Conservation (phyloP, 2,113 vertebrate species). For the Mustelus asterias region DNA sequence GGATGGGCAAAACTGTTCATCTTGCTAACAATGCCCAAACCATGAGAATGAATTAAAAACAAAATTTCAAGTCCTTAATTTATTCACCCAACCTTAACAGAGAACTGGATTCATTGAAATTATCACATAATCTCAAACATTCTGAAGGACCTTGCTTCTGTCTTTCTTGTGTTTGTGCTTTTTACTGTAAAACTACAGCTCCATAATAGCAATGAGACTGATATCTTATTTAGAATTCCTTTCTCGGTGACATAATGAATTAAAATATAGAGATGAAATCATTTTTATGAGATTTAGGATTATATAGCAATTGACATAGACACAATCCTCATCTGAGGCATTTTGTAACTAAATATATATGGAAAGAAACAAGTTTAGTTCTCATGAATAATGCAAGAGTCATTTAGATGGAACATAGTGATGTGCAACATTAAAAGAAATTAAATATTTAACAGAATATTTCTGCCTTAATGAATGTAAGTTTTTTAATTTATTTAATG, state of each 20-base stretch:
- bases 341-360: background rate
- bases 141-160: background rate
- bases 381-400: background rate
- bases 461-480: background rate
- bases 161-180: background rate
- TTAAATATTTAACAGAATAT: slow-evolving; percentile 1
- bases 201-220: background rate
- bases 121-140: background rate
- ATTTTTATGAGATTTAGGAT: background rate
- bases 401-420: background rate
- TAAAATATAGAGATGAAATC: background rate
- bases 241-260: background rate
- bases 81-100: background rate
- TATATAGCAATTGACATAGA: background rate
- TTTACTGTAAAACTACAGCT: background rate
- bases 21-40: background rate
- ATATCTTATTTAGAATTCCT: background rate
- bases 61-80: background rate
- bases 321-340: background rate
- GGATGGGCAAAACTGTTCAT: background rate
- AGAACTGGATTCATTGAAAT: background rate
- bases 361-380: background rate
- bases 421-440: background rate
- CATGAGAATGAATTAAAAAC: background rate
- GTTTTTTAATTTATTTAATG: background rate